Evolutionary conservation across 2,113 vertebrate species (phyloP).

Genomic region (Excalfactoria chinensis): DNA sequence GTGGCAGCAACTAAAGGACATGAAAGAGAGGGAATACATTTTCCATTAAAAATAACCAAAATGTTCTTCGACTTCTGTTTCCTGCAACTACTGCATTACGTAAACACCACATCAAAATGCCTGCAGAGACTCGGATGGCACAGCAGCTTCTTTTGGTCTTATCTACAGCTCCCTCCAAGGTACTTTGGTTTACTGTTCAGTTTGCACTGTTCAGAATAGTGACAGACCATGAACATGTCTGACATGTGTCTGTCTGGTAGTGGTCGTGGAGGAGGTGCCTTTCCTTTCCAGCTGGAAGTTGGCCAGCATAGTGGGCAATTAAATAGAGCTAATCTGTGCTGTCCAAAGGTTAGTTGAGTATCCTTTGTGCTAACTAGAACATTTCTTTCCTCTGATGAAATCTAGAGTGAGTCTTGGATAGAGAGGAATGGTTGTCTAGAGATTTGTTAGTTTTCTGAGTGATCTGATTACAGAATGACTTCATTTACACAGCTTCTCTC

Average conservation of each 20-base stretch:
- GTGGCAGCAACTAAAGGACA: constrained; percentile 58
- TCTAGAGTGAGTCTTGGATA: neutral
- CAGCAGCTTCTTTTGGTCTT: constrained; percentile 8
- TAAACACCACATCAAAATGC: constrained; percentile 31
- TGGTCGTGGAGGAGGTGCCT: neutral
- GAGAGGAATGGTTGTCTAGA: neutral
- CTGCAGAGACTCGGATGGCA: constrained; percentile 23
- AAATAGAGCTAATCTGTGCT: neutral
- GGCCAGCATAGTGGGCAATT: neutral
- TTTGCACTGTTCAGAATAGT: neutral
- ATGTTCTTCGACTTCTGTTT: constrained; percentile 38
- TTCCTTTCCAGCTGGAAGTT: neutral
- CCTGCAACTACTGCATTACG: constrained; percentile 20
- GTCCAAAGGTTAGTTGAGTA: neutral
- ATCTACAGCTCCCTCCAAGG: neutral
- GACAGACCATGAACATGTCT: neutral
- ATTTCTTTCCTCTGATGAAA: neutral
- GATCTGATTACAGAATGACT: neutral
- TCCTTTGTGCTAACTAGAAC: neutral
- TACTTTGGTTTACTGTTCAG: neutral
- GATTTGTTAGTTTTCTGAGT: neutral
- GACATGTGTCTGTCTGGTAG: neutral
- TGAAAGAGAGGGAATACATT: constrained; percentile 34
- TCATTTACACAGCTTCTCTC: neutral
- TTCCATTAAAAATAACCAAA: neutral